Conservation (phyloP, 92 coral and sea anemone genomes). For the Epizoanthus stellaris region DNA sequence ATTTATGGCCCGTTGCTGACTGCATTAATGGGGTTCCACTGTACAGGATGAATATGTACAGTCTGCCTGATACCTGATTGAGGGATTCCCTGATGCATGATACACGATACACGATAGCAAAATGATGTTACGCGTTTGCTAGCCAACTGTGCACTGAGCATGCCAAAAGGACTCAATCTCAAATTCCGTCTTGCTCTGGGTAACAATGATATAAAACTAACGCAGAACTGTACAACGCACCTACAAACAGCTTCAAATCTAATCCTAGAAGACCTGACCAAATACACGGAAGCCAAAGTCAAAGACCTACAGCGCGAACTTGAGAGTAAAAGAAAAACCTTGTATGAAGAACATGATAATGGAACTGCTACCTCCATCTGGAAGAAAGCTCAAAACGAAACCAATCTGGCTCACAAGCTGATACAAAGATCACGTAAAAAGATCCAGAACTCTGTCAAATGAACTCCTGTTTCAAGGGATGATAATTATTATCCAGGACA, state of each 20-base stretch:
- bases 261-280: constrained; percentile 8
- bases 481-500: no score
- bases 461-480: neutral
- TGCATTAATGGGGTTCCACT: no score
- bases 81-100: no score
- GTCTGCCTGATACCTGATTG: no score
- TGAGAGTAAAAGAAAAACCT: neutral
- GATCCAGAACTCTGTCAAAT: constrained; percentile 12
- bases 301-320: constrained; percentile 13
- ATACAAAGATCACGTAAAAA: neutral
- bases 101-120: no score
- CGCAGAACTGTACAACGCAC: neutral
- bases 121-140: no score
- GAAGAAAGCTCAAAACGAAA: neutral
- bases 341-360: neutral
- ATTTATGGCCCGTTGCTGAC: no score
- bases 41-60: no score
- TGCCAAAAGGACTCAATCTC: constrained; percentile 13
- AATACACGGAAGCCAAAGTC: neutral
- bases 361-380: neutral
- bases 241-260: constrained; percentile 10
- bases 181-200: constrained; percentile 30
- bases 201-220: neutral
- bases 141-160: no score
- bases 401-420: neutral